Base-by-base conservation (phyloP, 2,113 vertebrate genomes). In the Hippocampus zosterae region DNA sequence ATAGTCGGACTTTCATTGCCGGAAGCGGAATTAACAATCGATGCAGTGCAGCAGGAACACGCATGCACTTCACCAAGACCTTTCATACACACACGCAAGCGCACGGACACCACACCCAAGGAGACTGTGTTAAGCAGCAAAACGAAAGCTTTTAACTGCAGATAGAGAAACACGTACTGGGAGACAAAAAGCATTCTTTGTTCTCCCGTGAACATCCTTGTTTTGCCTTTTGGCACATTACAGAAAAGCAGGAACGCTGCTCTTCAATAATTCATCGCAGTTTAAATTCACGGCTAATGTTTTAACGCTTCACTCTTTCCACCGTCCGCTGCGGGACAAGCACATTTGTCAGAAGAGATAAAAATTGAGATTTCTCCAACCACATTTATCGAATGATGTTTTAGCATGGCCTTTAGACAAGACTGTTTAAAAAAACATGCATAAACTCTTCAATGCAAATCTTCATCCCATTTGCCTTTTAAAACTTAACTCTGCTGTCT, bases 241-340 rank as follows among this genome's bases (percentile, higher is more conserved):
- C 73, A 78, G 68, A 79, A 69, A 76, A 77, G 41, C 77, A 57
- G 55, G 18, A 78, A 60, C 64, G 74, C 63, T 59, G 66, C 53
- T 72, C 67, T 82, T 86, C 78, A 88, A 84, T 79, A 81, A 83
- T 84, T 79, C 84, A 87, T 85, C 55, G 76, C 77, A 67, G 68
- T 87, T 87, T 86, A 82, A 86, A 81, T 84, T 84, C 71, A 84
- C 67, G 67, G 69, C 67, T 44, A 73, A 70, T 64, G 79, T 71
- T 78, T 82, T 82, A 68, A 82, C 73, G 70, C 68, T 81, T 78
- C 73, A 33, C 27, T 33, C 13, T 33, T 85, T 75, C 67, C 69
- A 77, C 64, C 76, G 83, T 84, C 75, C 70, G 70, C 65, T 65
- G 62, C 41, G 11, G 41, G 40, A 65, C 2, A 3, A 25, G 62